Evolutionary conservation across 2,113 vertebrate genomes (phyloP).

Genomic region (Felis chaus): DNA sequence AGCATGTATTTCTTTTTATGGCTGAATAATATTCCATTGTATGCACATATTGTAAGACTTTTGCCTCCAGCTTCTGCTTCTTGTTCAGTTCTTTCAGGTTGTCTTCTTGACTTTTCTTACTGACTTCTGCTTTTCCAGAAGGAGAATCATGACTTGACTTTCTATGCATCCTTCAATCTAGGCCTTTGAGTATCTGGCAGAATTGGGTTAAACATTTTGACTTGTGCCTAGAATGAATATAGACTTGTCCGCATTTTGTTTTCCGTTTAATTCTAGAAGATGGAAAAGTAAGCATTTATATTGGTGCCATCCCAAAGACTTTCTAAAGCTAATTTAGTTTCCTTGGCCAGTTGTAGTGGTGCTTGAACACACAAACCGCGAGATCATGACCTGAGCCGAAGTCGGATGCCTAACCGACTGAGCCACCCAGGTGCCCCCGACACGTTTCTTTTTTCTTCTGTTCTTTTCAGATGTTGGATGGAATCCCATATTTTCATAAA

Average conservation of each 20-base stretch:
- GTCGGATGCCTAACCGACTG: no score
- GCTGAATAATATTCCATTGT: not conserved
- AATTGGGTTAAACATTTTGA: not conserved
- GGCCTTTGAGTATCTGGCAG: not conserved
- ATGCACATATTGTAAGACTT: not conserved
- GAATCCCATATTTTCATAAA: conserved; percentile 77
- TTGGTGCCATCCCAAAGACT: not conserved
- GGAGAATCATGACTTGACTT: not conserved
- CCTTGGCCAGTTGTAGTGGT: not conserved
- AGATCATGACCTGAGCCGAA: no score
- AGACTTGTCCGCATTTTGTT: not conserved
- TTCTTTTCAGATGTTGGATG: conserved; percentile 66
- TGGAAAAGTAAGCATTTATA: not conserved
- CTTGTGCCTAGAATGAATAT: not conserved
- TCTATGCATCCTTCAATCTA: not conserved
- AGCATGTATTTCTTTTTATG: not conserved
- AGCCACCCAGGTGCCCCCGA: no score
- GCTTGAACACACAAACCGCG: no score
- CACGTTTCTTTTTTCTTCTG: conserved; percentile 67
- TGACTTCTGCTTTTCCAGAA: not conserved
- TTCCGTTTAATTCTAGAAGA: conserved; percentile 2
- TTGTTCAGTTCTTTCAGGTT: not conserved
- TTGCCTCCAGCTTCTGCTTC: not conserved
- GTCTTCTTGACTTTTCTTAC: not conserved
- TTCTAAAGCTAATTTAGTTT: not conserved